Conservation (phyloP, 2,888 invertebrate genomes). For the Mythimna lalbum region DNA sequence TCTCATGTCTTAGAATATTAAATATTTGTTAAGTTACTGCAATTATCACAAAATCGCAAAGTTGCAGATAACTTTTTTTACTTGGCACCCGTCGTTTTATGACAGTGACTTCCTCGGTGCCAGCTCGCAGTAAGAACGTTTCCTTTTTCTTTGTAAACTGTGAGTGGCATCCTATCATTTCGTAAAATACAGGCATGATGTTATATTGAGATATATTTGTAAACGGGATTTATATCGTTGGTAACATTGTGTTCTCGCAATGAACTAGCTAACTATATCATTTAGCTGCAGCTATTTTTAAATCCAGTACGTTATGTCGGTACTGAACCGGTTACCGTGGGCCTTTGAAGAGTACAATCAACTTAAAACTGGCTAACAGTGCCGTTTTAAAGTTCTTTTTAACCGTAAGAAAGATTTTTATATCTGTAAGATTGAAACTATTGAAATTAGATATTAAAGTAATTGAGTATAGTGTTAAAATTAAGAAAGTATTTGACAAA, state of each 20-base stretch:
- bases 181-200: background rate
- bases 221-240: background rate
- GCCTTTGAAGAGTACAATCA: conserved; percentile 38
- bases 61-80: too few relatives aligned
- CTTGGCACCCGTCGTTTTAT: too few relatives aligned
- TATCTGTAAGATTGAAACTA: background rate
- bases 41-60: too few relatives aligned
- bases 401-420: conserved; percentile 20
- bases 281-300: conserved; percentile 53
- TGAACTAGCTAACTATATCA: conserved; percentile 31
- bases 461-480: background rate
- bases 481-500: background rate
- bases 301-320: conserved; percentile 42
- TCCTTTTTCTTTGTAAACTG: background rate
- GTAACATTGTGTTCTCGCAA: conserved; percentile 14
- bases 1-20: too few relatives aligned
- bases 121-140: background rate
- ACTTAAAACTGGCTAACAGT: conserved; percentile 23
- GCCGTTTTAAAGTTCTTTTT: conserved; percentile 29
- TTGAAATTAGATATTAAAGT: background rate
- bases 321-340: conserved; percentile 42
- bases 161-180: rapidly evolving
- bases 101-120: background rate
- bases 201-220: background rate
- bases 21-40: too few relatives aligned